Evolutionary conservation across 2,113 vertebrate genomes (phyloP), one percentile per base, ranked within the genome.

Genomic region (Synchiropus splendidus): DNA sequence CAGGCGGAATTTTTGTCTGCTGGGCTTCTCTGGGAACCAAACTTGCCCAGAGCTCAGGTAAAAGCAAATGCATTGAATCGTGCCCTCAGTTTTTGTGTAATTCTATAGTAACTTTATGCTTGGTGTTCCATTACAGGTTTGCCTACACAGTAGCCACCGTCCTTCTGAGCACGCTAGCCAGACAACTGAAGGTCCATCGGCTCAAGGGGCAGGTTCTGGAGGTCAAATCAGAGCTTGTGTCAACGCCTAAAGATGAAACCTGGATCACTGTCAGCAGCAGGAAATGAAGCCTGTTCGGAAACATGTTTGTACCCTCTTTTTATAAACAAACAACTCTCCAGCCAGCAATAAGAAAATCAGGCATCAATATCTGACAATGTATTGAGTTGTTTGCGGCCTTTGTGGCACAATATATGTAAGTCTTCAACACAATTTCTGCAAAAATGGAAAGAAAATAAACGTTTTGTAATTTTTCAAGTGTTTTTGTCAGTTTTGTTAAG

Each of bases 31-130:
- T 3, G 94, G 95, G 58, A 86, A 81, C 36, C 92, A 89, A 62
- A 89, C 92, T 9, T 96, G 92, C 44, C 91, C 92, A 0, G 94
- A 98, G 53, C 79, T 97, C 47, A 89, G 94, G 95, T 97, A 72
- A 36, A 17, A 6, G 4, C 9, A 0, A 10, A 27, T 12, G 12
- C 12, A 12, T 12, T n/a, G 5, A 36, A 36, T 2, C n/a, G n/a
- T n/a, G n/a, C n/a, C n/a, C n/a, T n/a, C n/a, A n/a, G n/a, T n/a
- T n/a, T n/a, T n/a, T n/a, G n/a, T n/a, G n/a, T n/a, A n/a, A n/a
- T n/a, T n/a, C n/a, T n/a, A n/a, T n/a, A n/a, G n/a, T n/a, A n/a
- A n/a, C n/a, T n/a, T 4, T 12, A 18, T 13, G 6, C 34, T 5
- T 35, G 2, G 3, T 12, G 13, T 35, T 2, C 3, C n/a, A 32